Percentiles rank a stretch among this genome's conserved stretches.
These are phyloP conservation scores for Mycalesis mineus DNA, from an alignment of 2,888 invertebrate genomes.

Conservation along the genomic window DNA sequence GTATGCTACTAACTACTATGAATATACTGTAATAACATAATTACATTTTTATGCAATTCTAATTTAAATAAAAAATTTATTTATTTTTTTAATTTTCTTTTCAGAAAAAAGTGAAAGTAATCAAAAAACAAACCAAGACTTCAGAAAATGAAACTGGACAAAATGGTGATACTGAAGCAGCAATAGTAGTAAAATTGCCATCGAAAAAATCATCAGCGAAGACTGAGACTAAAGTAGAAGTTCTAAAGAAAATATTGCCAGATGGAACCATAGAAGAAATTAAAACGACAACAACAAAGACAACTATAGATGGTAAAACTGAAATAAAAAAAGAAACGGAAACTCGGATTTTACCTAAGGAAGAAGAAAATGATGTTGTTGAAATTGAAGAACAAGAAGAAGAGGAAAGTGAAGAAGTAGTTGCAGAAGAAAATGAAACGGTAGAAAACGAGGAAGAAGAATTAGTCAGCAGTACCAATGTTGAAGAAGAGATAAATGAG, in stretches of 20 bases:
- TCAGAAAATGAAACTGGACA: conserved; percentile 47
- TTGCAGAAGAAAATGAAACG: conserved; percentile 33
- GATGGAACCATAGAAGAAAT: conserved; percentile 65
- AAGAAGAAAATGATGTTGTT: conserved; percentile 46
- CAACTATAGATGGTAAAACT: conserved; percentile 65
- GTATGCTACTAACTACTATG: conserved; percentile 10
- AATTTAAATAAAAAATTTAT: not conserved
- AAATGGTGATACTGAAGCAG: conserved; percentile 60
- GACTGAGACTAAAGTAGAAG: conserved; percentile 69
- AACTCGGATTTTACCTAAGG: conserved; percentile 62
- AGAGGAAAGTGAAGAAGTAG: conserved; percentile 38
- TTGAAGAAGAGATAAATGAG: conserved; percentile 33
- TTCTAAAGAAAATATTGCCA: conserved; percentile 56
- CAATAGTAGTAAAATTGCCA: conserved; percentile 59
- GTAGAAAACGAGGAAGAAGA: conserved; percentile 33
- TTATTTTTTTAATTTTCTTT: conserved; percentile 37
- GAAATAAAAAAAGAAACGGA: conserved; percentile 66
- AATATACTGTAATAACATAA: too few relatives aligned
- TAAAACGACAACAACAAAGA: conserved; percentile 67
- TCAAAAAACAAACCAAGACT: conserved; percentile 50
- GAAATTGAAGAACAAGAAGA: conserved; percentile 50
- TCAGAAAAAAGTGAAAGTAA: conserved; percentile 63
- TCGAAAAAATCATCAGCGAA: conserved; percentile 62
- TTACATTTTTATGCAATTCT: too few relatives aligned
- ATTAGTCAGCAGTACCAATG: conserved; percentile 5